Evolutionary conservation across 30 jellyfish, hydroid and myxozoan species (phyloP), one percentile per base, ranked within the genome.

Genomic region (Morbakka virulenta): DNA sequence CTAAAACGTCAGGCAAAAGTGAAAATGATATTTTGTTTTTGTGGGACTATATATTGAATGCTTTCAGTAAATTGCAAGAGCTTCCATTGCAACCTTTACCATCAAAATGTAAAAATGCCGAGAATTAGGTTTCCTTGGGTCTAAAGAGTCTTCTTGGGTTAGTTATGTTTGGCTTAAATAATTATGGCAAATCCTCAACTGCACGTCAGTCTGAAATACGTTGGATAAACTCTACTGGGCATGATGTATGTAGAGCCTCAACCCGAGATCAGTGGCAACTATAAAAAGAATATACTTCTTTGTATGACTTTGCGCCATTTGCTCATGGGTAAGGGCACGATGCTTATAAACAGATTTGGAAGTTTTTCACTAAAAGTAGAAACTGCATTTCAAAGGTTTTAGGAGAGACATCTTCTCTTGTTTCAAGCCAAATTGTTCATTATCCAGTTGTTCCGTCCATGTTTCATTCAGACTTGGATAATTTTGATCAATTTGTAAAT

Each of bases 401-500:
- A 50, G 76, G 31, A 50, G 31, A 64, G 31, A 53, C 76, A 64
- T 64, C 76, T 11, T 50, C 27, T 26, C 57, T 65, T 61, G 61
- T 65, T 28, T 65, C 77, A 65, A 65, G n/a, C n/a, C n/a, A n/a
- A n/a, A n/a, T n/a, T 65, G 77, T 65, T 22, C 30, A 61, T 28
- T 28, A 65, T 65, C 77, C 77, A 28, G 33, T 61, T 28, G 77
- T 65, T 52, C 77, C 77, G 3, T 65, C 77, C 30, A 61, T 65
- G 14, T 65, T 65, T 61, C 77, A 65, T 28, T 65, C 77, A 1
- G 77, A 65, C 77, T 65, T 65, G 30, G 77, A 65, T 65, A 65
- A 65, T 61, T 23, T 65, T 65, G 77, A 65, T 65, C 77, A 65
- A 65, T 65, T 65, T 61, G n/a, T n/a, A n/a, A n/a, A n/a, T n/a